A percentile compares a stretch with the other conserved stretches of the same genome.
These are phyloP conservation scores for Lasioglossum leucozonium DNA, from an alignment of 2,888 invertebrate genomes.

Conservation along the genomic window DNA sequence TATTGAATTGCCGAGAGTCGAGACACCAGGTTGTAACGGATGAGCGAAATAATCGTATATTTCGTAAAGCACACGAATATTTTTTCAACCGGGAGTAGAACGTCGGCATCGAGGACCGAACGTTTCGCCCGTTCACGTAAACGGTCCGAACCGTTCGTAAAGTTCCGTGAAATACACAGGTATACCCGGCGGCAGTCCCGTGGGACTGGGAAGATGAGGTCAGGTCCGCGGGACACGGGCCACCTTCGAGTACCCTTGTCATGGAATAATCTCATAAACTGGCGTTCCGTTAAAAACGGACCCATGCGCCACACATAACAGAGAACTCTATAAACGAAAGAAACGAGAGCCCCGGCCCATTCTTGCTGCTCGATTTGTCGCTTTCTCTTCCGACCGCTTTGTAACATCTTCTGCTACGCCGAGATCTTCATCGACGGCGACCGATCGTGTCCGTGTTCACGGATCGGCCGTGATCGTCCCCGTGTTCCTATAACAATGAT, in stretches of 20 bases:
- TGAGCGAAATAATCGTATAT: neutral
- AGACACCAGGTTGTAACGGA: neutral
- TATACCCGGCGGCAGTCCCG: constrained; percentile 44
- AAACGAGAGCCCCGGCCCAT: neutral
- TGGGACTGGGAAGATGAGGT: constrained; percentile 61
- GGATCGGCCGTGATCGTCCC: neutral
- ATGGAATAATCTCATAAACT: constrained; percentile 63
- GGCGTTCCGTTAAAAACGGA: constrained; percentile 35
- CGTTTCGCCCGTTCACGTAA: constrained; percentile 48
- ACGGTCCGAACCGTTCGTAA: constrained; percentile 39
- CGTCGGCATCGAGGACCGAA: neutral
- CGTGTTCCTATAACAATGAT: neutral
- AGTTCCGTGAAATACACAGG: constrained; percentile 60
- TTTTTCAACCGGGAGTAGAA: neutral
- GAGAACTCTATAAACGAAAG: constrained; percentile 21
- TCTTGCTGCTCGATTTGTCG: constrained; percentile 50
- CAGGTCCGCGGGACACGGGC: constrained; percentile 55
- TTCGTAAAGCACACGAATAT: neutral
- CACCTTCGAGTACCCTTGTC: constrained; percentile 53
- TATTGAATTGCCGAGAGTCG: neutral
- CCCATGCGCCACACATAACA: neutral
- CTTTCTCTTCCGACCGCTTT: constrained; percentile 51
- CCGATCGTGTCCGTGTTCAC: neutral
- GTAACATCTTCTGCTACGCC: constrained; percentile 11
- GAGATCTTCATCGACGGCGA: constrained; percentile 20